Evolutionary conservation across 2,797 vertebrate genomes (phyloP), one percentile per base, ranked within the genome.

Genomic region (Gymnoscopelus microlampas): DNA sequence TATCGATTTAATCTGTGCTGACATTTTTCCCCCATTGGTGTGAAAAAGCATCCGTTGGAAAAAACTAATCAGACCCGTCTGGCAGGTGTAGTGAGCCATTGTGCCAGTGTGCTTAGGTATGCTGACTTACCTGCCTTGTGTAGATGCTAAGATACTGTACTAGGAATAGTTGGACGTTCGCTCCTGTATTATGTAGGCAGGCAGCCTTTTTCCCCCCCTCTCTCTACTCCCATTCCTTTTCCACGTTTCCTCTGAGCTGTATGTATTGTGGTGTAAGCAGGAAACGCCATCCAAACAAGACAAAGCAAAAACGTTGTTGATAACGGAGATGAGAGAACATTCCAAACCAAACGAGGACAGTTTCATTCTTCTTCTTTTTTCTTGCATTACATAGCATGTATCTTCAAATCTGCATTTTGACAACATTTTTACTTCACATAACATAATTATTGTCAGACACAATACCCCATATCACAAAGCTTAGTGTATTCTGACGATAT

Each of bases 1-100:
- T 85, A 88, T 92, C 72, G 87, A 90, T 88, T 84, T 60, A 51
- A 87, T 80, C 78, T 68, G 69, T 71, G 64, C 68, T 35, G 59
- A 11, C 13, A 63, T 53, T 69, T 79, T 88, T 83, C 78, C 68
- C 66, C 39, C 77, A 76, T 83, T 83, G 77, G 70, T 63, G 58
- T 69, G 59, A 72, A 79, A 75, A 78, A 66, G 11, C 60, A 19
- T 39, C 39, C 63, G 76, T 84, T 68, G 61, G 82, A 39, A 58
- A 63, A 74, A 87, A 89, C 87, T 24, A 63, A 81, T 85, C 83
- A 47, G 71, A 87, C 92, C 64, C 15, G 90, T 89, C 70, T 8
- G 53, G 63, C 89, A 80, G 85, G 88, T 90, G 77, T 62, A 70
- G 13, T 79, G 68, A 56, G n/a, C 8, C 51, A 53, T 57, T 56